Evolutionary conservation across 2,797 vertebrate species (phyloP), one percentile per base, ranked within the genome.

Genomic region (Malacoraja senta): DNA sequence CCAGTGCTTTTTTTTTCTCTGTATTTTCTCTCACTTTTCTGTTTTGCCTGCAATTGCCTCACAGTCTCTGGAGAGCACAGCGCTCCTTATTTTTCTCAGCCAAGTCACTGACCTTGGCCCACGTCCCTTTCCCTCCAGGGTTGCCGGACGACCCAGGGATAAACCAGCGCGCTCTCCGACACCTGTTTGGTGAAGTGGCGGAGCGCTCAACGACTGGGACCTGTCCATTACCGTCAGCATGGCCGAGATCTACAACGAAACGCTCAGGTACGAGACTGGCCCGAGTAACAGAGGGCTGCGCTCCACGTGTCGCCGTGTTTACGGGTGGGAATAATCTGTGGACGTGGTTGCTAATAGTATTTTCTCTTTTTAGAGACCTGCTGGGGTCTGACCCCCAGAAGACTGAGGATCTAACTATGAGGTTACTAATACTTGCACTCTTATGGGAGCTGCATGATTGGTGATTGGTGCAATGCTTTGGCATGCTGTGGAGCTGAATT

Each of bases 231-330:
- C 96, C 0, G 98, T 99, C 95, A 99, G 98, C 3, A 98, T 97
- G 0, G 98, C 97, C 0, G 99, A 99, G 96, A 99, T 99, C 94
- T 99, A 99, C 97, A 99, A 99, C 0, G 99, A 99, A 95, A 96
- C 96, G 0, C 97, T 99, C 93, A 96, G 98, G 99, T 99, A 95
- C 96, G 94, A 53, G 35, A 17, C 9, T 72, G 65, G 76, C 1
- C 0, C 2, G 0, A 17, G 65, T 29, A 65, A 38, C 17, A 19
- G 24, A 35, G 21, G 61, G n/a, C 78, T 29, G 21, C 9, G 44
- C 17, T 24, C 2, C 1, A n/a, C 1, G 15, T 61, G 63, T 24
- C 2, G 24, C 38, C 83, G 24, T 4, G 13, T 0, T 29, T 32
- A 65, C 26, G n/a, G 3, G 1, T 21, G 7, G 58, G 19, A 8